Evolutionary conservation across 2,797 vertebrate genomes (phyloP).

Genomic region (Sebastes steindachneri): DNA sequence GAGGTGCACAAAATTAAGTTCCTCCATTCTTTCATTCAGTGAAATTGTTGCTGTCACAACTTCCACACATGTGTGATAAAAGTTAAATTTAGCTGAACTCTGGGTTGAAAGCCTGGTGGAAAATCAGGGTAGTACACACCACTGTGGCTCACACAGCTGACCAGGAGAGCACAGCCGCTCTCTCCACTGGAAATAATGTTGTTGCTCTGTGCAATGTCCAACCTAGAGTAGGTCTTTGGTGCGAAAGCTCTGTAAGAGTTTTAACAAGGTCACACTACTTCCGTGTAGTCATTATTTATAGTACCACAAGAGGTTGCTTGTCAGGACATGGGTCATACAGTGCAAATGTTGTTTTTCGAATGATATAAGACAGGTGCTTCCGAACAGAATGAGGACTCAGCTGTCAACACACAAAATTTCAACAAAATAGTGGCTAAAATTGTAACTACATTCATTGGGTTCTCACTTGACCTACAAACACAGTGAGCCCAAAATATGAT

Average conservation of each 20-base stretch:
- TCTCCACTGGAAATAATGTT: background rate
- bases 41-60: background rate
- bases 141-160: background rate
- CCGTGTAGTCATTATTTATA: background rate
- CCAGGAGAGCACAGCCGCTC: background rate
- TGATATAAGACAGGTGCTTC: background rate
- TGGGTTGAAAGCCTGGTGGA: background rate
- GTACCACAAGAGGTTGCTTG: background rate
- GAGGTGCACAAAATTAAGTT: background rate
- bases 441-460: background rate
- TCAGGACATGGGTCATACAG: constrained; percentile 15
- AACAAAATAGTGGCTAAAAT: background rate
- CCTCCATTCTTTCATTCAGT: background rate
- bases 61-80: background rate
- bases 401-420: background rate
- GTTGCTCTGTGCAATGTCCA: background rate
- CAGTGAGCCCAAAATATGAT: background rate
- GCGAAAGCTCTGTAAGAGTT: background rate
- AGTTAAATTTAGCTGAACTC: background rate
- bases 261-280: constrained; percentile 13
- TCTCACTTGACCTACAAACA: background rate
- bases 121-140: background rate
- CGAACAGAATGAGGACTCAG: background rate
- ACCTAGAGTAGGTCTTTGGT: background rate
- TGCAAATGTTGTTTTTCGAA: background rate